These are phyloP conservation scores for Lepus oiostolus DNA, from an alignment of 2,797 vertebrate species.

Conservation along the genomic window DNA sequence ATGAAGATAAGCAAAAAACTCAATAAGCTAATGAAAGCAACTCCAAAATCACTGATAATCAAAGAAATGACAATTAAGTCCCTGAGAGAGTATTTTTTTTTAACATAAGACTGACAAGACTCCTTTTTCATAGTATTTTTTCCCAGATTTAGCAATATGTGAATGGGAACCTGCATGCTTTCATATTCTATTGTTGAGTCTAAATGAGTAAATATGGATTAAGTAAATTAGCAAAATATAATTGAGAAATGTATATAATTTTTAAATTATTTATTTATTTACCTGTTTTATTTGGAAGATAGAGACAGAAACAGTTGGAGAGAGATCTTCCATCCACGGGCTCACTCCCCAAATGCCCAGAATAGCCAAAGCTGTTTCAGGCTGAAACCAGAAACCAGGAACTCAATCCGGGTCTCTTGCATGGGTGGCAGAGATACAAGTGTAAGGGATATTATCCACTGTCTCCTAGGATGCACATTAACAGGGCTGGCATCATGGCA, in stretches of 20 bases:
- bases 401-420: too few relatives aligned
- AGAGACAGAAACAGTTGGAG: too few relatives aligned
- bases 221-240: neutral
- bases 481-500: too few relatives aligned
- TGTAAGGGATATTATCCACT: too few relatives aligned
- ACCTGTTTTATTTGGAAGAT: too few relatives aligned
- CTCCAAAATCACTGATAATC: neutral
- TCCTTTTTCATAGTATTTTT: neutral
- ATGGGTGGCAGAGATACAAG: too few relatives aligned
- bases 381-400: too few relatives aligned
- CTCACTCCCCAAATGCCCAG: too few relatives aligned
- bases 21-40: neutral
- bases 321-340: too few relatives aligned
- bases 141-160: neutral
- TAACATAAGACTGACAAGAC: neutral
- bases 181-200: neutral
- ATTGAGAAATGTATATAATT: neutral
- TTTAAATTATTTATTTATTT: too few relatives aligned
- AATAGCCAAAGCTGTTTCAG: too few relatives aligned
- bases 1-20: neutral
- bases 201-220: neutral
- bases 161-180: accelerated
- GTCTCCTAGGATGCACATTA: too few relatives aligned
- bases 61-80: neutral
- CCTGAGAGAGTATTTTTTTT: neutral